Percentiles rank a stretch among this genome's conserved stretches.
These are phyloP conservation scores for Passer montanus DNA, from an alignment of 2,113 vertebrate genomes.

Conservation along the genomic window DNA sequence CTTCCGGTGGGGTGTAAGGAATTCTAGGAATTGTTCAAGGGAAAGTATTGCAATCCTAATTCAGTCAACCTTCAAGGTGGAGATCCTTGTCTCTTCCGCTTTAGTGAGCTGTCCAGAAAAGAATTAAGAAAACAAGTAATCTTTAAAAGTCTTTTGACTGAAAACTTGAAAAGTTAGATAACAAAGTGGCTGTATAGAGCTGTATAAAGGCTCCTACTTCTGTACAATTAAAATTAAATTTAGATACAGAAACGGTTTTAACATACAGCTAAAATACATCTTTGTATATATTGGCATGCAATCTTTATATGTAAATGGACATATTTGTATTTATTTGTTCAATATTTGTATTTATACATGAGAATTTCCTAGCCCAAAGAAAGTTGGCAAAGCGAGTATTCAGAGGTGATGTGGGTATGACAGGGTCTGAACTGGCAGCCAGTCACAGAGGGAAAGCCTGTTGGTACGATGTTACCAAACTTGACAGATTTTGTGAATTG, in stretches of 20 bases:
- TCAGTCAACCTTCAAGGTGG: background rate
- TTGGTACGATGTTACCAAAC: background rate
- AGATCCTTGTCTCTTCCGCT: background rate
- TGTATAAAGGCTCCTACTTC: background rate
- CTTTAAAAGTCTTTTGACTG: background rate
- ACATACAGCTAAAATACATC: background rate
- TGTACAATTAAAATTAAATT: background rate
- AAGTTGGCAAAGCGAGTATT: background rate
- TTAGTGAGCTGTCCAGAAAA: background rate
- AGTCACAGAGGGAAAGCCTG: background rate
- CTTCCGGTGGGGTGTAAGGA: background rate
- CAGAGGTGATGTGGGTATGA: rapidly evolving
- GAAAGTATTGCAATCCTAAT: background rate
- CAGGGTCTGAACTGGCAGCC: background rate
- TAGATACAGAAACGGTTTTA: background rate
- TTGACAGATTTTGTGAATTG: background rate
- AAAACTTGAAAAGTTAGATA: background rate
- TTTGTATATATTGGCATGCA: background rate
- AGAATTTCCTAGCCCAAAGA: background rate
- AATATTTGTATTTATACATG: background rate
- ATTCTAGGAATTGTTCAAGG: background rate
- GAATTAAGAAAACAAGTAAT: background rate
- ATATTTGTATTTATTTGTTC: background rate
- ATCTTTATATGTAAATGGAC: background rate
- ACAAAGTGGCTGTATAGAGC: background rate